phyloP scores from a whole-genome alignment of 2,113 vertebrate species.

The Rhodinocichla rosea region DNA sequence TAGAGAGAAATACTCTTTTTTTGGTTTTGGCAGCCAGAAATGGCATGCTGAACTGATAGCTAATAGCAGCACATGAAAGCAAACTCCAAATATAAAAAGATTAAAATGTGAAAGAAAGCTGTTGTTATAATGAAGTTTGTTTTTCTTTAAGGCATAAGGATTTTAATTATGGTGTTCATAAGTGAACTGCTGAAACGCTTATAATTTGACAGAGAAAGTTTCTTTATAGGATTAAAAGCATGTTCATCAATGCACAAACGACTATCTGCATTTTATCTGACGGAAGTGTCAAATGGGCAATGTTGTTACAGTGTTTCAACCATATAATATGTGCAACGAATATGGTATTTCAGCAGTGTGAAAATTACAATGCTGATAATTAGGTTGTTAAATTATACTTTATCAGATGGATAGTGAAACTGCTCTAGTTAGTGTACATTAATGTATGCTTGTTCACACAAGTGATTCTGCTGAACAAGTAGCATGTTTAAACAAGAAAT shows the following conservation, averaged over 20 bases:
- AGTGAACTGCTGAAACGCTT: constrained; percentile 30
- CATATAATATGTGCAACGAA: constrained; percentile 61
- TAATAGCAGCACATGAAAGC: background rate
- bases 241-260: constrained; percentile 37
- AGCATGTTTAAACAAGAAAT: constrained; percentile 80
- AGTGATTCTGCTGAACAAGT: constrained; percentile 74
- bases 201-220: constrained; percentile 47
- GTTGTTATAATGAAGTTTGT: background rate
- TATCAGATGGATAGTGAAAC: constrained; percentile 69
- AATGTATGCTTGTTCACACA: constrained; percentile 77
- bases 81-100: constrained; percentile 13
- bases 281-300: constrained; percentile 42
- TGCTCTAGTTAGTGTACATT: constrained; percentile 59
- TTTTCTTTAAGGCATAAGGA: constrained; percentile 18
- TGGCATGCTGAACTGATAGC: background rate
- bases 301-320: constrained; percentile 50
- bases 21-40: background rate
- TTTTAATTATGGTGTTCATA: constrained; percentile 36
- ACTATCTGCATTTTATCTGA: constrained; percentile 57
- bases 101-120: constrained; percentile 7
- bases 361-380: constrained; percentile 74
- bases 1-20: background rate
- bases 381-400: constrained; percentile 74
- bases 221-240: constrained; percentile 32
- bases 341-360: constrained; percentile 67